These are phyloP conservation scores for Acrossocheilus fasciatus DNA, from an alignment of 2,797 vertebrate species.

Conservation along the genomic window DNA sequence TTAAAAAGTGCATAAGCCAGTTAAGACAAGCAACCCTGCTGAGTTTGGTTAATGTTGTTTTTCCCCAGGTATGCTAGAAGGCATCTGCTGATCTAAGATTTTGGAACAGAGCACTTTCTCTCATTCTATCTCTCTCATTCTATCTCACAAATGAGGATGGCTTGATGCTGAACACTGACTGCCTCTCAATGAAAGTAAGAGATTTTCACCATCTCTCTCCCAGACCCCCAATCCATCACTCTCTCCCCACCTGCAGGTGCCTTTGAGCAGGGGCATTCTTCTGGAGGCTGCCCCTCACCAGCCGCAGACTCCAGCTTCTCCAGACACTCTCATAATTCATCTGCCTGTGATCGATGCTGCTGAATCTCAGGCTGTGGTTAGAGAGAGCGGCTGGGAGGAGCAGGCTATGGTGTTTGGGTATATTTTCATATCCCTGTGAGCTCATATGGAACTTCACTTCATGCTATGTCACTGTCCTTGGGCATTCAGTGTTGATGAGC, in stretches of 20 bases:
- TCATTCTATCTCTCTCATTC: slow-evolving; percentile 22
- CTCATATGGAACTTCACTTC: slow-evolving; percentile 7
- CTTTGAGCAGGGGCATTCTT: slow-evolving; percentile 49
- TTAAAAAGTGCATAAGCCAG: background rate
- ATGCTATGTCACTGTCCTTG: slow-evolving; percentile 34
- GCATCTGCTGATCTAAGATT: slow-evolving; percentile 11
- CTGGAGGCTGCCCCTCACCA: slow-evolving; percentile 47
- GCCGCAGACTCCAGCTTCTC: slow-evolving; percentile 44
- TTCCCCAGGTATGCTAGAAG: background rate
- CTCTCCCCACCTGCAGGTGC: slow-evolving; percentile 54
- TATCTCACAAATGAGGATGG: slow-evolving; percentile 50
- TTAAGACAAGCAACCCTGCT: background rate
- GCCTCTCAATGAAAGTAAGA: slow-evolving; percentile 59
- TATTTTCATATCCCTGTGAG: slow-evolving; percentile 33
- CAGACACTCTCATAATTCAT: slow-evolving; percentile 56
- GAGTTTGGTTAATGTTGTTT: background rate
- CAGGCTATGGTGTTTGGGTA: slow-evolving; percentile 21
- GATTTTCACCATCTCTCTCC: slow-evolving; percentile 54
- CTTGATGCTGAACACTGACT: slow-evolving; percentile 62
- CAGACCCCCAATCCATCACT: slow-evolving; percentile 61
- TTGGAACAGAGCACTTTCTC: slow-evolving; percentile 10
- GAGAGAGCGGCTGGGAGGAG: slow-evolving; percentile 16
- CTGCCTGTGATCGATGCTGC: slow-evolving; percentile 53
- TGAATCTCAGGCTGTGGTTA: slow-evolving; percentile 33
- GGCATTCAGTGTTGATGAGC: background rate